Conservation (phyloP, 37 sponge, comb jelly and placozoan genomes). For the Halisarca cf. caerulea region DNA sequence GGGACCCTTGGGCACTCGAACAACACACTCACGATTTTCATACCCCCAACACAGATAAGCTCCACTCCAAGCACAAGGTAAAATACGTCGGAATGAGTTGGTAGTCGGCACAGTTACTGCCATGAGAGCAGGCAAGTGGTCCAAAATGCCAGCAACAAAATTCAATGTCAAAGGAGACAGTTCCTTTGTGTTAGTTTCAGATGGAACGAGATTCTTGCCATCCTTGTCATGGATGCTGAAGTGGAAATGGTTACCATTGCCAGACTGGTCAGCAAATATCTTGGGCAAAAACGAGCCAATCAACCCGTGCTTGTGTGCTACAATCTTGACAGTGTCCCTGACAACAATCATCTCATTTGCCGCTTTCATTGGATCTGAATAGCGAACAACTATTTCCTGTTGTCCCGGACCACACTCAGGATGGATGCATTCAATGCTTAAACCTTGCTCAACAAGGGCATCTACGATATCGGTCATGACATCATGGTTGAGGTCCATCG, state of each 20-base stretch:
- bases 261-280: conserved; percentile 31
- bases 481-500: conserved; percentile 4
- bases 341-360: conserved; percentile 37
- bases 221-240: conserved; percentile 35
- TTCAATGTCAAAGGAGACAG: conserved; percentile 26
- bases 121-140: conserved; percentile 44
- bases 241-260: conserved; percentile 55
- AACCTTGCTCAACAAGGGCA: conserved; percentile 30
- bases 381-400: conserved; percentile 38
- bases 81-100: conserved; percentile 37
- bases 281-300: conserved; percentile 47
- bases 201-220: conserved; percentile 15
- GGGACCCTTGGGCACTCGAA: conserved; percentile 29
- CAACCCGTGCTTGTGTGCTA: conserved; percentile 36
- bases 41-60: conserved; percentile 42
- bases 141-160: conserved; percentile 51
- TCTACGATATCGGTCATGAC: conserved; percentile 36
- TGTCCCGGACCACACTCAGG: conserved; percentile 39
- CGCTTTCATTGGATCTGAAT: conserved; percentile 30
- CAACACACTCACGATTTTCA: conserved; percentile 43
- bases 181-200: conserved; percentile 14
- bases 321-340: conserved; percentile 31
- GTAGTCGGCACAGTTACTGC: conserved; percentile 40
- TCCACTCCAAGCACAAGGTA: conserved; percentile 43
- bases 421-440: conserved; percentile 25